Base-by-base conservation (phyloP, 2,888 invertebrate species). In the Petrolisthes manimaculis region DNA sequence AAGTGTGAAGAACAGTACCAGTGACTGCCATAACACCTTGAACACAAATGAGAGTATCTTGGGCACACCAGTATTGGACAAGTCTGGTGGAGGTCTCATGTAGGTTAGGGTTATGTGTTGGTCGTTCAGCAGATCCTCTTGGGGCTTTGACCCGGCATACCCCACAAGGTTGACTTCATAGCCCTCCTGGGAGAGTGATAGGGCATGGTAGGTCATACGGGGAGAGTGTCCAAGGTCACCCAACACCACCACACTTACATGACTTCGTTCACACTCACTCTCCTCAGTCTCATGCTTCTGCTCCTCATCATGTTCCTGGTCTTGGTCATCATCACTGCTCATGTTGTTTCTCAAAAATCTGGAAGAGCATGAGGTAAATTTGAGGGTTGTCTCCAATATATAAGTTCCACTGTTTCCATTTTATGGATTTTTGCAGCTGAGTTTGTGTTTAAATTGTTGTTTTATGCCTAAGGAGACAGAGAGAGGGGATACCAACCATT, bases 161-260 rank as follows among this genome's bases (percentile, higher is more conserved):
- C 97, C 97, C 91, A 99, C 95, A 71, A 99, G 93, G 92, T 97
- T 96, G 4, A 99, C 98, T 92, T 94, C 94, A 92, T 95, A 96
- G 51, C 96, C 97, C 92, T 95, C 95, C 92, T 95, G 95, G 0
- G 97, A 95, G 85, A 99, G 95, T 83, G 99, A 99, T 92, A 96
- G 93, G 0, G 97, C 96, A 94, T 99, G 99, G 93, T 98, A 98
- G 93, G 98, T 97, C 98, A 99, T 99, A 92, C 99, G 95, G 88
- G 99, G 99, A 94, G 98, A 98, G 92, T 98, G 95, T 0, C 99
- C 99, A 91, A 99, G 95, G 93, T 99, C 99, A 3, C 99, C 99
- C 86, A 99, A 94, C 5, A 99, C 98, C 14, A 99, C 95, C 37
- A 99, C 95, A 5, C 83, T 87, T 18, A 90, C 89, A 24, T 81